These are phyloP conservation scores for Tenthredo livida DNA, from an alignment of 2,888 invertebrate genomes.

Conservation along the genomic window DNA sequence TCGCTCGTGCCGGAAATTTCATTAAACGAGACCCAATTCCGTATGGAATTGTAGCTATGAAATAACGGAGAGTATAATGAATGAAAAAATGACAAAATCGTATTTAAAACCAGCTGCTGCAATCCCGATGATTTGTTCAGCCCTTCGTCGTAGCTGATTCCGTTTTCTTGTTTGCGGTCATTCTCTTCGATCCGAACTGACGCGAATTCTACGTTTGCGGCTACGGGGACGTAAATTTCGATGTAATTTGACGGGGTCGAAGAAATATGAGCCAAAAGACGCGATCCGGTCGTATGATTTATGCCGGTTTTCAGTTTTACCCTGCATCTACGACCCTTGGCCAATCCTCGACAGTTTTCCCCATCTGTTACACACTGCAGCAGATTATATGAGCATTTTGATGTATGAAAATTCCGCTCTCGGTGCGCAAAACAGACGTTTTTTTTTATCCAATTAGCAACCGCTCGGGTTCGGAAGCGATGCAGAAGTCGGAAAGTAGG, in stretches of 20 bases:
- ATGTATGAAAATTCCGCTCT: not conserved
- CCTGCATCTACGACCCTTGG: not conserved
- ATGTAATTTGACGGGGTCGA: conserved; percentile 27
- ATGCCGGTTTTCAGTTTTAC: conserved; percentile 44
- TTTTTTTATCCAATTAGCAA: not conserved
- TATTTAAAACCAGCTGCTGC: not conserved
- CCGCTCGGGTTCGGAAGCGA: not conserved
- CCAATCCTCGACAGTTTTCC: not conserved
- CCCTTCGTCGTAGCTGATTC: not conserved
- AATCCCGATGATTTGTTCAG: not conserved
- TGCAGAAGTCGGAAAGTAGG: not conserved
- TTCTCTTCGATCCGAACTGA: not conserved
- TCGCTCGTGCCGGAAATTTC: not conserved
- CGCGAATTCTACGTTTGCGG: not conserved
- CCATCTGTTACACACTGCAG: conserved; percentile 9
- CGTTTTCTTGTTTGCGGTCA: not conserved
- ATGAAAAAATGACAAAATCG: not conserved
- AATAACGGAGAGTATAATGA: not conserved
- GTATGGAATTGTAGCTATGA: not conserved
- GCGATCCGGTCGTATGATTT: conserved; percentile 42
- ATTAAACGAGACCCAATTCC: not conserved
- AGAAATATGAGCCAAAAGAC: conserved; percentile 48
- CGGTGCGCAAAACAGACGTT: not conserved
- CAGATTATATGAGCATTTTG: not conserved
- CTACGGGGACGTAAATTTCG: conserved; percentile 40